Conservation (phyloP, 2,113 vertebrate genomes). For the Prietella phreatophila region DNA sequence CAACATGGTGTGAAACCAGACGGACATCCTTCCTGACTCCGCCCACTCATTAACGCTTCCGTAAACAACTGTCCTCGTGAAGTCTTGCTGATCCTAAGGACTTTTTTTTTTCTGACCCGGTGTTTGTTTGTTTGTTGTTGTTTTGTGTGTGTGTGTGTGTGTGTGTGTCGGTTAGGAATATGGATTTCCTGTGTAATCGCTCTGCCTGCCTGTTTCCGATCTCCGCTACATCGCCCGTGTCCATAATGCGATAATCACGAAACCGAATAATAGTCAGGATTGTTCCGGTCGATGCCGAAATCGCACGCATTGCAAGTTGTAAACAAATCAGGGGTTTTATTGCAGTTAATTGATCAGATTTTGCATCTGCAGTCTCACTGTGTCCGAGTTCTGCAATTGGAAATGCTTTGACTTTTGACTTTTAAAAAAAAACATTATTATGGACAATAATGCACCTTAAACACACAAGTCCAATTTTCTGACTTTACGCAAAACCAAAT, state of each 20-base stretch:
- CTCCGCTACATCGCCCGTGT: neutral
- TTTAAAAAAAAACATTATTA: no score
- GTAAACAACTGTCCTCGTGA: neutral
- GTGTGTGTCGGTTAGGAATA: neutral
- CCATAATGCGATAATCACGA: neutral
- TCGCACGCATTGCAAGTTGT: neutral
- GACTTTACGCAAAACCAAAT: no score
- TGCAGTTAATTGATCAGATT: no score
- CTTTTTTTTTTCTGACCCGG: neutral
- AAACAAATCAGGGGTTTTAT: no score
- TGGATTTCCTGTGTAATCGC: neutral
- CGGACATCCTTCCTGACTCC: neutral
- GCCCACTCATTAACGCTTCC: neutral
- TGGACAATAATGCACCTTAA: no score
- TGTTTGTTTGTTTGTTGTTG: neutral
- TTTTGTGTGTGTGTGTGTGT: no score
- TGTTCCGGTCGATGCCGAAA: neutral
- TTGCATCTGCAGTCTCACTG: no score
- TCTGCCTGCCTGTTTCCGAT: neutral
- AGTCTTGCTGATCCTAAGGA: neutral
- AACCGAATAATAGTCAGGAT: neutral
- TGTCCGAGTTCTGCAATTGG: no score
- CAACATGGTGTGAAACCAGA: no score
- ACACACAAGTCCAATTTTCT: no score
- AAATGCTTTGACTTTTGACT: no score